Conservation (phyloP, 2,113 vertebrate genomes). For the Copsychus sechellarum region DNA sequence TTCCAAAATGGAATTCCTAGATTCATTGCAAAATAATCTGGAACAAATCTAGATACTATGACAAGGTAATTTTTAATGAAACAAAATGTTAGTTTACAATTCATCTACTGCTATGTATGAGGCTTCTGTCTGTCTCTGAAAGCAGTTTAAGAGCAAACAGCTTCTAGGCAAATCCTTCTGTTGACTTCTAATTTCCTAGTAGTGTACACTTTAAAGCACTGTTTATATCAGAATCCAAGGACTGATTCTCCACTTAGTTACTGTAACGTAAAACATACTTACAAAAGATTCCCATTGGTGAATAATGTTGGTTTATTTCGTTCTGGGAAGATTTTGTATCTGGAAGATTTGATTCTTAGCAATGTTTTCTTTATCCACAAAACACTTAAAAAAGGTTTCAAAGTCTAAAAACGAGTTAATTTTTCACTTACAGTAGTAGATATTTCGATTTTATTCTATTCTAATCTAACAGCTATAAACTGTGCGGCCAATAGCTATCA, state of each 20-base stretch:
- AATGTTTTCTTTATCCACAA: background rate
- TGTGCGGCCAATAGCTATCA: background rate
- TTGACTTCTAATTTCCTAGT: background rate
- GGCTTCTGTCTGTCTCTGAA: background rate
- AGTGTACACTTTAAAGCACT: background rate
- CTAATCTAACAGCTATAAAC: background rate
- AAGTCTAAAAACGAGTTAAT: background rate
- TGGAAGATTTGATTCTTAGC: background rate
- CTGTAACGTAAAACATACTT: background rate
- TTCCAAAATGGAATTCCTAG: background rate
- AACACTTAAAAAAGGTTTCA: background rate
- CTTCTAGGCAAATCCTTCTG: constrained; percentile 4
- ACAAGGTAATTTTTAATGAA: background rate
- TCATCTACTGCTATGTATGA: background rate
- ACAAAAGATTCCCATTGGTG: background rate
- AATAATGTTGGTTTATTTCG: background rate
- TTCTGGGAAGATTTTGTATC: background rate
- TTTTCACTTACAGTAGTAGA: background rate
- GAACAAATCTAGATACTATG: background rate
- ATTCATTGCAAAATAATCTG: background rate
- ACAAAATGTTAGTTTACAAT: background rate
- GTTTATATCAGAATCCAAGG: background rate
- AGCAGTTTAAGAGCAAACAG: background rate
- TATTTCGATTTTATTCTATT: background rate
- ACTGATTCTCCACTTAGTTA: background rate